Conservation (phyloP, 2,888 invertebrate genomes). For the Ethmia dodecea region DNA sequence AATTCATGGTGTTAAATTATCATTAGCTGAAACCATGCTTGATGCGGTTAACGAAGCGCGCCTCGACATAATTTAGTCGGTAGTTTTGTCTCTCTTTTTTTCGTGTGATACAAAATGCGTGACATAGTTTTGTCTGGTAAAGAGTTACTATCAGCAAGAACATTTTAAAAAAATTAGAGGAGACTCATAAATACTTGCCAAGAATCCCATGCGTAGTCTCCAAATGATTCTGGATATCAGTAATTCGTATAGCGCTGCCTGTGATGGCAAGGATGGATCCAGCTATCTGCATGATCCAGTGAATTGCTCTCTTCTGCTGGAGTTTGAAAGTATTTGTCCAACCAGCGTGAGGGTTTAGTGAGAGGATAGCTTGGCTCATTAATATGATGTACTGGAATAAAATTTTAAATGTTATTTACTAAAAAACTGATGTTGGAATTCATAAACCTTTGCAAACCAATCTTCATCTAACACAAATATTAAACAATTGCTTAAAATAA, state of each 20-base stretch:
- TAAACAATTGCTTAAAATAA: no score
- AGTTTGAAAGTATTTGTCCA: constrained; percentile 35
- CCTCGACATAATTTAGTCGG: no score
- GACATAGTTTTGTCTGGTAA: no score
- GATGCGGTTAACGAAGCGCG: no score
- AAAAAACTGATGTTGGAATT: neutral
- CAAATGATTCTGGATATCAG: constrained; percentile 17
- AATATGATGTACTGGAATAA: constrained; percentile 48
- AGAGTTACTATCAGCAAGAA: no score
- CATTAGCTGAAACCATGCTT: no score
- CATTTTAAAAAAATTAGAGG: no score
- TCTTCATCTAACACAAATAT: no score
- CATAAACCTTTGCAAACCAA: neutral
- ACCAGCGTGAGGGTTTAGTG: constrained; percentile 37
- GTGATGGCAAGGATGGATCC: constrained; percentile 40
- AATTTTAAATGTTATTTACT: constrained; percentile 1
- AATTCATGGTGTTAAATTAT: no score
- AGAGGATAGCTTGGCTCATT: constrained; percentile 44
- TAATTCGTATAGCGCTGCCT: constrained; percentile 35
- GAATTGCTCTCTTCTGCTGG: constrained; percentile 34
- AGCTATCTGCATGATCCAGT: constrained; percentile 40
- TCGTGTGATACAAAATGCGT: no score
- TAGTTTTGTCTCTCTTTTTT: no score
- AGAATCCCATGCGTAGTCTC: constrained; percentile 33
- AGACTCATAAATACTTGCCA: constrained; percentile 38